Base-by-base conservation (phyloP, 2,888 invertebrate genomes). In the Polyommatus icarus region DNA sequence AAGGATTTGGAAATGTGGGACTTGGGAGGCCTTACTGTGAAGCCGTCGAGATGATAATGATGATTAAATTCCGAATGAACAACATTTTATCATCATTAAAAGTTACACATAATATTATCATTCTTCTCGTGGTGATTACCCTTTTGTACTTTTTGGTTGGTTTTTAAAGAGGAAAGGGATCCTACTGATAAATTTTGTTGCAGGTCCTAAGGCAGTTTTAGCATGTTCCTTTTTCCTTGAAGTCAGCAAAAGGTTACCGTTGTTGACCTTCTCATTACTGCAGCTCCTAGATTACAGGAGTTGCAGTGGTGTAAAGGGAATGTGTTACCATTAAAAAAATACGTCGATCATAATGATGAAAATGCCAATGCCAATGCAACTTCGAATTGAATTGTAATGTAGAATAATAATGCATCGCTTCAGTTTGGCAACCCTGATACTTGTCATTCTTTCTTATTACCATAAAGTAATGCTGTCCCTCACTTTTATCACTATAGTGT, bases 381-480 rank as follows among this genome's bases (percentile, higher is more conserved):
- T 59, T 59, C 7, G 59, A 7, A 59, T 20, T 18, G 8, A 59
- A 8, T 59, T 59, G 6, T 59, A n/a, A 1, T 18, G 6, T 18
- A 18, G 18, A 18, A 59, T 59, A 7, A 59, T 20, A 46, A 54
- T 24, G 4, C 61, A 24, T 61, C 61, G 61, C 10, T 61, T 32
- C 15, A 32, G 5, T 61, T 54, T 29, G 40, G 15, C 67, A 76
- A n/a, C 76, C 76, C 67, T 76, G n/a, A 40, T 59, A 77, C 57
- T 57, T 76, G 79, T 78, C 77, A 79, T 79, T 78, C 80, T 78
- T 79, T 77, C 79, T 81, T 76, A 78, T 78, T 79, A 77, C 77
- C 78, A 77, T 79, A 67, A 67, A 15, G 29, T 67, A 32, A 15
- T 67, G 67, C 6, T 67, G 15, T 67, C 67, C 18, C 67, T 32